Evolutionary conservation across 2,888 invertebrate species (phyloP), one percentile per base, ranked within the genome.

Genomic region (Tetheella fluctuosa): DNA sequence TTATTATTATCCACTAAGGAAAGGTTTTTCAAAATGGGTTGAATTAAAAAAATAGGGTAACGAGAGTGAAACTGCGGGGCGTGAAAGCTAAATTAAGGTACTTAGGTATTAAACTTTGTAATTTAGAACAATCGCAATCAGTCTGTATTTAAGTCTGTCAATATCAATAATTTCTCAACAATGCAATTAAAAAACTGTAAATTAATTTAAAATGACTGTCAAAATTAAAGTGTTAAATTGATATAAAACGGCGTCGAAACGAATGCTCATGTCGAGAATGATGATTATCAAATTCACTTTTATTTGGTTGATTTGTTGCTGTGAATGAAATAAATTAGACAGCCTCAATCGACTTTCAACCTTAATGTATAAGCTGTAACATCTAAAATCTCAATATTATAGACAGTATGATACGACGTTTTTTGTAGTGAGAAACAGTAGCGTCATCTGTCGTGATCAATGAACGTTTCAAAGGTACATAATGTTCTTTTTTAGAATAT

Each of bases 381-480:
- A 34, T 34, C 13, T 2, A 34, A 34, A 34, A 13, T 34, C 34
- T 13, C 12, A 34, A 2, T 34, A 34, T 13, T 34, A 34, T 48
- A 20, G 1, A 20, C 5, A n/a, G n/a, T n/a, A 7, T 20, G 10
- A 48, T 17, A 48, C 48, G 48, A 20, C 20, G 20, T 48, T n/a
- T 48, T 48, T 63, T 54, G 34, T 56, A 58, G 23, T 39, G 8
- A 15, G 52, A 52, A 58, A 57, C 70, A 71, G 80, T 77, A 81
- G 79, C 79, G 76, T 81, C 85, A 80, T 79, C 79, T 81, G 83
- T 81, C 79, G 77, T 70, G 74, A 79, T 83, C 77, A 81, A 81
- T 82, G 78, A 82, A 77, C 67, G 74, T 81, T 77, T 77, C 73
- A 74, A 71, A 71, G 68, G 2, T 4, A 25, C 25, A 28, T 52